These are phyloP conservation scores for Diphyllodes magnificus DNA, from an alignment of 2,113 vertebrate species.

Conservation along the genomic window DNA sequence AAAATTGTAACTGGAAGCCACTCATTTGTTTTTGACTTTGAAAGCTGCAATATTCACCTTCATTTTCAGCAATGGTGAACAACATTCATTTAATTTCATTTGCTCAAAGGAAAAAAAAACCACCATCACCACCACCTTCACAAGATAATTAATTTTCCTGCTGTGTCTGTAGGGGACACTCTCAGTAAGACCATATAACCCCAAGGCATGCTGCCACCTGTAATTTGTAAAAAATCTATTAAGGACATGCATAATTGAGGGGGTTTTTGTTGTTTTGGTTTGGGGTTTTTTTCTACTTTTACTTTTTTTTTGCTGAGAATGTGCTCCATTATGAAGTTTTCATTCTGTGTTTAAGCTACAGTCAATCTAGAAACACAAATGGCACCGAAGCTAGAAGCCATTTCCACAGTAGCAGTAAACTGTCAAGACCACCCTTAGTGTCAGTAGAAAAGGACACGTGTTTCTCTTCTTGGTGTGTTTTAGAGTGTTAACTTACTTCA, in stretches of 20 bases:
- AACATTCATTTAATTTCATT: background rate
- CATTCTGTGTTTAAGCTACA: background rate
- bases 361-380: background rate
- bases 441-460: background rate
- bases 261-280: background rate
- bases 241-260: background rate
- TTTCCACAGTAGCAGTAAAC: background rate
- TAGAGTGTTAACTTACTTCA: background rate
- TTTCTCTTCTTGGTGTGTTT: background rate
- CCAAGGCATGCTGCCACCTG: background rate
- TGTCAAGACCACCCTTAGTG: background rate
- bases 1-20: background rate
- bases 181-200: background rate
- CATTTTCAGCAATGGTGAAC: background rate
- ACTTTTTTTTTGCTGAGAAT: background rate
- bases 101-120: background rate
- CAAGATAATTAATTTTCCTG: background rate
- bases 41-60: background rate
- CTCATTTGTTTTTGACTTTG: background rate
- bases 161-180: background rate
- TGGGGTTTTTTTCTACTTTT: background rate
- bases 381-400: background rate
- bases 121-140: background rate
- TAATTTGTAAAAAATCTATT: background rate
- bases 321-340: background rate